Conservation (phyloP, 2,888 invertebrate species). For the Tipula lateralis region DNA sequence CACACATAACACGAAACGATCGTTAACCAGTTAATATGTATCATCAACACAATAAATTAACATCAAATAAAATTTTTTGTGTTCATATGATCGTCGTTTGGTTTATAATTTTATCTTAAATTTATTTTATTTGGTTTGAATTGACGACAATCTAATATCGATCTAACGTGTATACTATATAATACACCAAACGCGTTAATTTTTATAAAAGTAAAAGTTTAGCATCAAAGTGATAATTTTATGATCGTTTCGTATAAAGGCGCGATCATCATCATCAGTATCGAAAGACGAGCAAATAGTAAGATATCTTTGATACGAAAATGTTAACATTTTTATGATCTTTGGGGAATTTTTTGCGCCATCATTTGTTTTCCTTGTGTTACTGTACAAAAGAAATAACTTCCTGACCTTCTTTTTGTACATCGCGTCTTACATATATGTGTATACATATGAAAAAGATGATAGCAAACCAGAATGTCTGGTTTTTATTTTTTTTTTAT, state of each 20-base stretch:
- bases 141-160: constrained; percentile 1
- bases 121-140: neutral
- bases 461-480: neutral
- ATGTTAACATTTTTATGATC: neutral
- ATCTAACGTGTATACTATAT: neutral
- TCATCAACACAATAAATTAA: neutral
- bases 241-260: neutral
- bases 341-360: neutral
- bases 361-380: neutral
- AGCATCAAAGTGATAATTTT: constrained; percentile 15
- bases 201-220: constrained; percentile 8
- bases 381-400: neutral
- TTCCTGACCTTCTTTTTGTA: neutral
- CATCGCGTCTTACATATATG: neutral
- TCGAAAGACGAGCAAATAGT: neutral
- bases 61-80: too few species aligned
- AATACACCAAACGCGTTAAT: neutral
- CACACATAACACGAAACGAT: neutral
- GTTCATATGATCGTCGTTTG: neutral
- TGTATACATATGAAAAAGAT: too few species aligned
- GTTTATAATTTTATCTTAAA: neutral
- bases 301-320: neutral
- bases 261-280: neutral
- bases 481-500: neutral
- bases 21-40: neutral